Evolutionary conservation across 2,888 invertebrate genomes (phyloP), one percentile per base, ranked within the genome.

Genomic region (Zhengitettix transpicula): DNA sequence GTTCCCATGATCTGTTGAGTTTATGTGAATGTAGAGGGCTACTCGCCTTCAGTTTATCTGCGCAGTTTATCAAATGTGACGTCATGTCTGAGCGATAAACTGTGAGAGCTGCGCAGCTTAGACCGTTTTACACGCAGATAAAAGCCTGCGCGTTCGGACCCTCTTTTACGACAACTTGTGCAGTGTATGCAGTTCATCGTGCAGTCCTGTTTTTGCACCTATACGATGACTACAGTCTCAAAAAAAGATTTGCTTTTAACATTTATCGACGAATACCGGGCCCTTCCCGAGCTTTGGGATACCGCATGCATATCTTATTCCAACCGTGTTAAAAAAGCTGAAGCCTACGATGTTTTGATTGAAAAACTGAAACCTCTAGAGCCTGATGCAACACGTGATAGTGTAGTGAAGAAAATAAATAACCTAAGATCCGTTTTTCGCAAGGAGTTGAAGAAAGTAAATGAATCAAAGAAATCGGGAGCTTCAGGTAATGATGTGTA

Each of bases 61-160:
- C 54, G 54, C 54, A 16, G 54, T 54, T 54, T 17, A 16, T 54
- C 28, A 54, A 16, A 14, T 54, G 54, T 54, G 54, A 54, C 54
- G 54, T 54, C 28, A 54, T 54, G 28, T 54, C 54, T 54, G 54
- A 54, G 40, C 54, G 54, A 54, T 54, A 54, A 54, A 54, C 54
- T 15, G 54, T 17, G 54, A 12, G 8, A 54, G 28, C 54, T 54
- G 54, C 54, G 40, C 17, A 17, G 16, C 10, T 17, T 28, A 10
- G 17, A n/a, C n/a, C n/a, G n/a, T n/a, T n/a, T n/a, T n/a, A n/a
- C n/a, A n/a, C n/a, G n/a, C 15, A 16, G 28, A 7, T 54, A 12
- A 10, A 11, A 10, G 44, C 10, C 44, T 42, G 44, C 44, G 44
- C 44, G 44, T 11, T 10, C 10, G 10, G 12, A 10, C 12, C 44